Evolutionary conservation across 2,888 invertebrate genomes (phyloP).

Genomic region (Caenorhabditis virilis): DNA sequence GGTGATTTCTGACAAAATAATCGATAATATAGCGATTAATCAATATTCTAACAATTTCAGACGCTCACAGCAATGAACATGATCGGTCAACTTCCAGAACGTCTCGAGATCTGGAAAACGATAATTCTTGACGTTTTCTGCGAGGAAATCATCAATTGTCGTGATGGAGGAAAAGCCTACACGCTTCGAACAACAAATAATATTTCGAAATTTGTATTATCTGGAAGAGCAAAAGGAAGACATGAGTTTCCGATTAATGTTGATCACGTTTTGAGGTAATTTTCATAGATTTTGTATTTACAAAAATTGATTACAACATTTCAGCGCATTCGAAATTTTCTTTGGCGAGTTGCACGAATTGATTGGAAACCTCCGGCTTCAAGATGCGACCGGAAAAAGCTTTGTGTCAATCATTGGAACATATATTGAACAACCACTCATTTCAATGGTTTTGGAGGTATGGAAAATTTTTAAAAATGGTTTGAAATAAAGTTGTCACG

Average conservation of each 20-base stretch:
- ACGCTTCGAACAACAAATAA: too few relatives aligned
- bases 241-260: conserved; percentile 29
- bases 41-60: too few relatives aligned
- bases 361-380: conserved; percentile 17
- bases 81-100: conserved; percentile 33
- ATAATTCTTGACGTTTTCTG: conserved; percentile 46
- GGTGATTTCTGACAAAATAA: too few relatives aligned
- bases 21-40: too few relatives aligned
- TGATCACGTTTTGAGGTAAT: conserved; percentile 29
- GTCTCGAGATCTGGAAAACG: conserved; percentile 30
- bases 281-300: not conserved
- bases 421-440: conserved; percentile 9
- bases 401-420: conserved; percentile 23
- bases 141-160: conserved; percentile 28
- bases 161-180: conserved; percentile 24
- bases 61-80: conserved; percentile 47
- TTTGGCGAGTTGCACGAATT: conserved; percentile 32
- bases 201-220: too few relatives aligned
- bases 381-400: conserved; percentile 22
- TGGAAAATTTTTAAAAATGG: conserved; percentile 1
- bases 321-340: conserved; percentile 25
- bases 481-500: not conserved
- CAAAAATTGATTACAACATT: not conserved
- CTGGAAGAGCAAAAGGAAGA: conserved; percentile 15
- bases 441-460: conserved; percentile 22